phyloP scores from a whole-genome alignment of 2,113 vertebrate genomes.

The Deroptyus accipitrinus region DNA sequence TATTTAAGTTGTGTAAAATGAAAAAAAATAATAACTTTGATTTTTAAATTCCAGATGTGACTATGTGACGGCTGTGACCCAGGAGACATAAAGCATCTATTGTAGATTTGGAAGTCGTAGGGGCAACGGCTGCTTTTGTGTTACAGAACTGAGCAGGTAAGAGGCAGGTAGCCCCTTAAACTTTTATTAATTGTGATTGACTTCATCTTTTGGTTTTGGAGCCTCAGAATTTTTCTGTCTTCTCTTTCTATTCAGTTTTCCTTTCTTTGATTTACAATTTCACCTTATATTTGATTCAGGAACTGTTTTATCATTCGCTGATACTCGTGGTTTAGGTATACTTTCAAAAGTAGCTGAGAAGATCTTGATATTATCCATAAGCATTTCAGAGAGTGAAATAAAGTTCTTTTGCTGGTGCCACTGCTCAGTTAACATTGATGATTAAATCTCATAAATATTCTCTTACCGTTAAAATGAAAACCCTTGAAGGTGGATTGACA shows the following conservation, averaged over 20 bases:
- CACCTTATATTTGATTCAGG: neutral
- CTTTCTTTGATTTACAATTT: neutral
- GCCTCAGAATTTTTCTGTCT: neutral
- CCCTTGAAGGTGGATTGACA: neutral
- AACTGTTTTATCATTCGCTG: neutral
- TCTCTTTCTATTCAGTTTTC: neutral
- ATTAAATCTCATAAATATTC: neutral
- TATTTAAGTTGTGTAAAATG: neutral
- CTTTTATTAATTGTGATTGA: neutral
- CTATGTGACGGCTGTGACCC: neutral
- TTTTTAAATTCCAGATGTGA: constrained; percentile 5
- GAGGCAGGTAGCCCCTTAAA: neutral
- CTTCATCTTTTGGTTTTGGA: neutral
- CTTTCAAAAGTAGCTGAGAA: neutral
- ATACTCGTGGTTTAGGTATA: neutral
- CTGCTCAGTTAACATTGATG: neutral
- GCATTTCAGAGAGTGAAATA: neutral
- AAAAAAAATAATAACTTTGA: neutral
- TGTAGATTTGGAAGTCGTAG: neutral
- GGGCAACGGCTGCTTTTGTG: neutral
- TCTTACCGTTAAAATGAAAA: neutral
- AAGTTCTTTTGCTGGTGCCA: neutral
- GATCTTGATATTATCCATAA: neutral
- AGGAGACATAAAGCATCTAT: neutral
- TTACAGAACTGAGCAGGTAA: neutral